Percentiles rank a stretch among this genome's conserved stretches.
Evolutionary conservation across 2,797 vertebrate genomes (phyloP).

Genomic region (Betta splendens): DNA sequence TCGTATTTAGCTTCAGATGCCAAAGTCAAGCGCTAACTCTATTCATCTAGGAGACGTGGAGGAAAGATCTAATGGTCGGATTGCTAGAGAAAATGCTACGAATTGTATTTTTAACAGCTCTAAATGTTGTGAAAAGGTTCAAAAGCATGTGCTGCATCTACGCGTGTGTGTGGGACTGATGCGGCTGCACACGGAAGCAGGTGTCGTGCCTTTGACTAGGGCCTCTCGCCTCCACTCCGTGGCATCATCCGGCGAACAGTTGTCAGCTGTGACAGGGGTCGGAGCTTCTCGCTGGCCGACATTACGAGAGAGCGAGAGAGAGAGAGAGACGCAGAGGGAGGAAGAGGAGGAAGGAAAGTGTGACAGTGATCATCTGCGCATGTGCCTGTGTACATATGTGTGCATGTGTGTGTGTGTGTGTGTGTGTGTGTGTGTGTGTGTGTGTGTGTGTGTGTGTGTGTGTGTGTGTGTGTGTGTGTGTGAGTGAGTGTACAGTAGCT

Average conservation of each 20-base stretch:
- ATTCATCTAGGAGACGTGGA: background rate
- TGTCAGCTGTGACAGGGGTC: conserved; percentile 75
- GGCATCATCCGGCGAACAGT: conserved; percentile 74
- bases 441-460: no score
- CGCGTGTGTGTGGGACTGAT: conserved; percentile 17
- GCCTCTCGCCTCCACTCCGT: conserved; percentile 56
- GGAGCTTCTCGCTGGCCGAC: conserved; percentile 61
- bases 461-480: conserved; percentile 13
- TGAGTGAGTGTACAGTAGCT: conserved; percentile 67
- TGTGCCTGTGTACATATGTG: conserved; percentile 27
- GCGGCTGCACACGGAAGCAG: conserved; percentile 36
- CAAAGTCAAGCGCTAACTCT: conserved; percentile 15
- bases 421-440: conserved; percentile 58
- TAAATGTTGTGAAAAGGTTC: conserved; percentile 4
- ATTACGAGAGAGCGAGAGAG: conserved; percentile 25
- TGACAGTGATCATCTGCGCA: conserved; percentile 35
- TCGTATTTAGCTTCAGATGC: conserved; percentile 17
- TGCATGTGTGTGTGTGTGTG: conserved; percentile 45
- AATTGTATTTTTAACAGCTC: background rate
- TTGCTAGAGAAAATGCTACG: background rate
- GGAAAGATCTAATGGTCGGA: background rate
- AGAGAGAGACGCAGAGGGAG: background rate
- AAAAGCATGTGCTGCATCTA: conserved; percentile 3
- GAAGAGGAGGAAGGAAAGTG: conserved; percentile 9
- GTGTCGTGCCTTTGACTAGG: conserved; percentile 52